A percentile compares a stretch with the other conserved stretches of the same genome.
phyloP scores from a whole-genome alignment of 23 tunicate species.

The Ascidia mentula region DNA sequence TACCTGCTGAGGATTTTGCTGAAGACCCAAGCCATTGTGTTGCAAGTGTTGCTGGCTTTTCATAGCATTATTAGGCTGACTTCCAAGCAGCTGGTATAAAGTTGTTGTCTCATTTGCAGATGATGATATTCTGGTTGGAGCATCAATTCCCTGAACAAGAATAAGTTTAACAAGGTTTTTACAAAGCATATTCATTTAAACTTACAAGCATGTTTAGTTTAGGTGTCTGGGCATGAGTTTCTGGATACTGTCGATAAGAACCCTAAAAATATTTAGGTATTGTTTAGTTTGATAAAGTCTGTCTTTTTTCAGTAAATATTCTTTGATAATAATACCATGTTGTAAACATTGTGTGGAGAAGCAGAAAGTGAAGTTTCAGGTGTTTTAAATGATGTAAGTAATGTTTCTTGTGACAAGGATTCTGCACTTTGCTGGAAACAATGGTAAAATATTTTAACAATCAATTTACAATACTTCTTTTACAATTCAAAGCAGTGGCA shows the following conservation, averaged over 20 bases:
- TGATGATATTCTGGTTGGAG: slow-evolving; percentile 17
- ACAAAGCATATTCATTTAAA: neutral
- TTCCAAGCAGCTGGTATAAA: slow-evolving; percentile 34
- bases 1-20: neutral
- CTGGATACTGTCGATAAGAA: neutral
- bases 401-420: neutral
- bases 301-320: too few relatives aligned
- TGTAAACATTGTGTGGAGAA: slow-evolving; percentile 33
- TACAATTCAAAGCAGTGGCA: too few relatives aligned
- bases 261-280: too few relatives aligned
- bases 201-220: neutral
- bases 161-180: neutral
- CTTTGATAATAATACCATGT: neutral
- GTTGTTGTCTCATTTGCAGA: slow-evolving; percentile 32
- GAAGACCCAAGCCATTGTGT: neutral
- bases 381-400: neutral
- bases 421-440: neutral
- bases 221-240: neutral
- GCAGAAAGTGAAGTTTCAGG: slow-evolving; percentile 8
- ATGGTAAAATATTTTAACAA: too few relatives aligned
- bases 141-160: neutral
- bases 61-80: neutral
- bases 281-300: too few relatives aligned
- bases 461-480: too few relatives aligned
- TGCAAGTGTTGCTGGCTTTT: neutral